Evolutionary conservation across 2,113 vertebrate genomes (phyloP).

Genomic region (Pogona vitticeps): DNA sequence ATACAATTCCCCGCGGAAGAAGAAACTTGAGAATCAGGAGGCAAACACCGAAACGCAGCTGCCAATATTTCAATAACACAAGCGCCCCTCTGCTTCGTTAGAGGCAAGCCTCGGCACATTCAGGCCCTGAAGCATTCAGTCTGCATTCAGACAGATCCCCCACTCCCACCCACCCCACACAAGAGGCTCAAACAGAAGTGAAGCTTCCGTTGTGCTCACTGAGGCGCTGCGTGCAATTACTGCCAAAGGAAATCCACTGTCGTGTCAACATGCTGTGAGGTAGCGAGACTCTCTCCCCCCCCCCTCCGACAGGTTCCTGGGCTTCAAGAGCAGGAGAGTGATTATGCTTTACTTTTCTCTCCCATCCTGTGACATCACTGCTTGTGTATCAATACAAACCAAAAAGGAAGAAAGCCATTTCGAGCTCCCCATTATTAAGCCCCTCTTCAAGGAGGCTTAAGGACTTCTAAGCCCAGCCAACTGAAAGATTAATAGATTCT

Average conservation of each 20-base stretch:
- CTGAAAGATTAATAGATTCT: not conserved
- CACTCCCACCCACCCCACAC: not conserved
- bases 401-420: not conserved
- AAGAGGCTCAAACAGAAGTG: not conserved
- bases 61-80: conserved; percentile 26
- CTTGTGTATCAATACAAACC: too few relatives aligned
- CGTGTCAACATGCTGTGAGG: conserved; percentile 22
- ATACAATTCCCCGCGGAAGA: too few relatives aligned
- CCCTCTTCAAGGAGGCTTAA: not conserved
- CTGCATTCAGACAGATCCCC: conserved; percentile 31
- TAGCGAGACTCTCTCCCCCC: not conserved
- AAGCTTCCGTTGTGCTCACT: not conserved
- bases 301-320: not conserved
- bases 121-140: conserved; percentile 42
- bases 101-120: conserved; percentile 52
- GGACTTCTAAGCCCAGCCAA: not conserved
- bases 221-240: not conserved
- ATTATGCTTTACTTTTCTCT: not conserved
- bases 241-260: not conserved
- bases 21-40: not conserved
- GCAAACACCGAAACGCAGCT: not conserved
- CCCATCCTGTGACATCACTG: not conserved
- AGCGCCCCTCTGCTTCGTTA: conserved; percentile 34
- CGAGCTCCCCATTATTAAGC: accelerated
- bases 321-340: not conserved